Evolutionary conservation across 2,888 invertebrate genomes (phyloP).

Genomic region (Volucella zonaria): DNA sequence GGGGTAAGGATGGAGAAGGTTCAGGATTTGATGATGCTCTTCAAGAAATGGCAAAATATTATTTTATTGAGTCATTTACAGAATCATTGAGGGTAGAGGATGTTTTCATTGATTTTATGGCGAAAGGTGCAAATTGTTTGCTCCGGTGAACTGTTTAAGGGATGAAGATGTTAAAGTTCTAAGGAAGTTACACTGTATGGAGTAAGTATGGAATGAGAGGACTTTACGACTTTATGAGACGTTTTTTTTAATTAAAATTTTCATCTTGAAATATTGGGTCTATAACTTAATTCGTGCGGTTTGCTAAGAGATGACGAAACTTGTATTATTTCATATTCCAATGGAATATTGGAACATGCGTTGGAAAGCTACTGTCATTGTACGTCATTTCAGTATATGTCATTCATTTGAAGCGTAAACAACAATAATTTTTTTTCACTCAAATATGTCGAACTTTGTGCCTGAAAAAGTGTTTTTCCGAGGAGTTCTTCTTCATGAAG

Average conservation of each 20-base stretch:
- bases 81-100: slow-evolving; percentile 58
- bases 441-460: no score
- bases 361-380: no score
- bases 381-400: no score
- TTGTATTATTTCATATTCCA: no score
- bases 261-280: background rate
- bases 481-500: no score
- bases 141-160: slow-evolving; percentile 19
- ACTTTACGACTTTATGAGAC: background rate
- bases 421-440: no score
- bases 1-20: slow-evolving; percentile 16
- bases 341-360: no score
- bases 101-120: slow-evolving; percentile 67
- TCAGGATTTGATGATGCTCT: slow-evolving; percentile 60
- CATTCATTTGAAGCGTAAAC: no score
- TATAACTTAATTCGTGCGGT: no score
- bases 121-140: slow-evolving; percentile 69
- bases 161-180: slow-evolving; percentile 26
- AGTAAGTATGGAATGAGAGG: background rate
- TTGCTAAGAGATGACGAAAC: no score
- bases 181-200: background rate
- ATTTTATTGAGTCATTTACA: slow-evolving; percentile 72
- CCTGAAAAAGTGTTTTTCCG: no score
- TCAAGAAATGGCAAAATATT: slow-evolving; percentile 71
- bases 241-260: slow-evolving; percentile 21